Conservation (phyloP, 2,113 vertebrate genomes). For the Marcusenius ussheri region DNA sequence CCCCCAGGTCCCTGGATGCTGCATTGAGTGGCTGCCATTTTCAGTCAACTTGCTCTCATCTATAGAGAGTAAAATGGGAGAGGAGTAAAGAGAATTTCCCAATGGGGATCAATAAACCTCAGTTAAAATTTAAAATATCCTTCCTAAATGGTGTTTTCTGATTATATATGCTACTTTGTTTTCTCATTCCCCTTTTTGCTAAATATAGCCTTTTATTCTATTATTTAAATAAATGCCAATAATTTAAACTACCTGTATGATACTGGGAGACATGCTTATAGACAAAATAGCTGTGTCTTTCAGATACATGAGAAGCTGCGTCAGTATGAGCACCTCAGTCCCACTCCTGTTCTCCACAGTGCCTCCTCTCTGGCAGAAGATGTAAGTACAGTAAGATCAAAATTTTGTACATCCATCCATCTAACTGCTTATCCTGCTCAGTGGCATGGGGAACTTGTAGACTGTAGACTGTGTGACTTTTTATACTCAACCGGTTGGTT, state of each 20-base stretch:
- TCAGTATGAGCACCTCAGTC: constrained; percentile 79
- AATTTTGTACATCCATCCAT: not conserved
- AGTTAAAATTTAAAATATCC: not conserved
- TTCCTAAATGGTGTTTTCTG: not conserved
- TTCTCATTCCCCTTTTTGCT: not conserved
- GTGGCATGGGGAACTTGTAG: no score
- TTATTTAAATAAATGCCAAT: not conserved
- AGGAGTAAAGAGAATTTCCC: not conserved
- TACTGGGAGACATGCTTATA: not conserved
- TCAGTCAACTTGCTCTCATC: not conserved
- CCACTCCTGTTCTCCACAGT: constrained; percentile 78
- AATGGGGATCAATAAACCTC: not conserved
- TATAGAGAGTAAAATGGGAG: not conserved
- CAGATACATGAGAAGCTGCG: constrained; percentile 90
- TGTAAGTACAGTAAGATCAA: constrained; percentile 59
- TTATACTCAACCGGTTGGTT: no score
- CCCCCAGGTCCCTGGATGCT: not conserved
- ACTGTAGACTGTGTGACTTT: no score
- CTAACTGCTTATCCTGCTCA: no score
- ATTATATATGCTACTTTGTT: not conserved
- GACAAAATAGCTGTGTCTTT: constrained; percentile 36
- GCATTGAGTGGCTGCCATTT: not conserved
- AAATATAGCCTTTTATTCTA: not conserved
- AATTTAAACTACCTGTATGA: not conserved
- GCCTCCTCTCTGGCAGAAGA: constrained; percentile 81